Conservation (phyloP, 1,140 invertebrate genomes). For the Trachymyrmex septentrionalis region DNA sequence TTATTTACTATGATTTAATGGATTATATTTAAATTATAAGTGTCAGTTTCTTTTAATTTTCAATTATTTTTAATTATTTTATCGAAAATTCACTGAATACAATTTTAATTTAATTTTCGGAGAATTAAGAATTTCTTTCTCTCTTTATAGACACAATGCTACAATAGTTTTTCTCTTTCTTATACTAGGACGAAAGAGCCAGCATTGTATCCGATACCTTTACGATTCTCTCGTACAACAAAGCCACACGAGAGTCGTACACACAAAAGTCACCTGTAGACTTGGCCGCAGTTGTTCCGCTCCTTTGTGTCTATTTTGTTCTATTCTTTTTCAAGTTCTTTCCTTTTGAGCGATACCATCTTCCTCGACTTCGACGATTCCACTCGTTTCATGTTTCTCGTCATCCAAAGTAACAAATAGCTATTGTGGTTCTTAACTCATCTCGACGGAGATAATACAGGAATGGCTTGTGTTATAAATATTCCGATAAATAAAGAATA, state of each 20-base stretch:
- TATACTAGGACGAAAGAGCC: constrained; percentile 26
- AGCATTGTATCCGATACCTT: constrained; percentile 47
- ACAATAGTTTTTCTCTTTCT: neutral
- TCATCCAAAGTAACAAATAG: constrained; percentile 48
- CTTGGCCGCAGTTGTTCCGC: constrained; percentile 58
- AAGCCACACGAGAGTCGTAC: constrained; percentile 56
- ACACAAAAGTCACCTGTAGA: constrained; percentile 56
- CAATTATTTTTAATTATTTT: neutral
- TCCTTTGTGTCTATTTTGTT: constrained; percentile 52
- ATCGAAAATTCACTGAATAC: neutral
- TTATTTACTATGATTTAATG: neutral
- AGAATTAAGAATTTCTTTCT: constrained; percentile 23
- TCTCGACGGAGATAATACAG: neutral
- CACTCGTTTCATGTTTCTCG: constrained; percentile 23
- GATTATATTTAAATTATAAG: neutral
- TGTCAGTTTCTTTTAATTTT: neutral
- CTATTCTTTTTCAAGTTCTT: constrained; percentile 64
- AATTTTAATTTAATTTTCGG: constrained; percentile 15
- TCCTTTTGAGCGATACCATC: constrained; percentile 44
- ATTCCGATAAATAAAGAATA: neutral
- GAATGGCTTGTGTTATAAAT: neutral
- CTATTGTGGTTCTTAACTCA: constrained; percentile 10
- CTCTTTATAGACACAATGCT: neutral
- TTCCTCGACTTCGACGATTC: constrained; percentile 23
- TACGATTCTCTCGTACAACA: constrained; percentile 49